Conservation (phyloP, 2,113 vertebrate species). For the Ellobius talpinus region DNA sequence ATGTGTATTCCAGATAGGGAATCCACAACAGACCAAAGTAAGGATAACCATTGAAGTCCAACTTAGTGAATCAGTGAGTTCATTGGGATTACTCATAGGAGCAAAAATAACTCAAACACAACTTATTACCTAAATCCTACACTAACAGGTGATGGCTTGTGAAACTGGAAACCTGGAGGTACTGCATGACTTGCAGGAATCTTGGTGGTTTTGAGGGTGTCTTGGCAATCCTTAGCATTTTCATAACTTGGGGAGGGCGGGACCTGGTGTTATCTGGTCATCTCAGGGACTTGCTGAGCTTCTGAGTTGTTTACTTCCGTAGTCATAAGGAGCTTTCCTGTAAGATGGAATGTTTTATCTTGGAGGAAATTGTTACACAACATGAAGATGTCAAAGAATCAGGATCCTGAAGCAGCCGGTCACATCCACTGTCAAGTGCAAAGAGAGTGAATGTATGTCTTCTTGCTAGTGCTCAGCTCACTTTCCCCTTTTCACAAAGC, state of each 20-base stretch:
- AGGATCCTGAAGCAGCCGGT: background rate
- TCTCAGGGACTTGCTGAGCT: background rate
- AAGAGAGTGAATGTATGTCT: background rate
- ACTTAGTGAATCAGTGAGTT: background rate
- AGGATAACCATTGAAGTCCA: background rate
- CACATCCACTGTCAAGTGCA: too few species aligned
- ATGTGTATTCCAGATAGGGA: background rate
- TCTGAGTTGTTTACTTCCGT: background rate
- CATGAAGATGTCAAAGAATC: background rate
- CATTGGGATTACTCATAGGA: background rate
- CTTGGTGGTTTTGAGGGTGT: background rate
- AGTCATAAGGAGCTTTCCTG: background rate
- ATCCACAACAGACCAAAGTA: background rate
- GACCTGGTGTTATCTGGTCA: background rate
- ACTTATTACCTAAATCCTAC: background rate
- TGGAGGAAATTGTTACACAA: background rate
- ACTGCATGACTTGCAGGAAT: background rate
- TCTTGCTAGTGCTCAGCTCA: background rate
- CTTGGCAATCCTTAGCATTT: background rate
- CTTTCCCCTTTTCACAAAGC: background rate
- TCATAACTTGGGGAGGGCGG: background rate
- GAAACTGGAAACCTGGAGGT: background rate
- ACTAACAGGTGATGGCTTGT: background rate
- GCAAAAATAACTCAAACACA: background rate
- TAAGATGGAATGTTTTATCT: background rate